Evolutionary conservation across 92 coral and sea anemone species (phyloP), one percentile per base, ranked within the genome.

Genomic region (Virgularia gustaviana): DNA sequence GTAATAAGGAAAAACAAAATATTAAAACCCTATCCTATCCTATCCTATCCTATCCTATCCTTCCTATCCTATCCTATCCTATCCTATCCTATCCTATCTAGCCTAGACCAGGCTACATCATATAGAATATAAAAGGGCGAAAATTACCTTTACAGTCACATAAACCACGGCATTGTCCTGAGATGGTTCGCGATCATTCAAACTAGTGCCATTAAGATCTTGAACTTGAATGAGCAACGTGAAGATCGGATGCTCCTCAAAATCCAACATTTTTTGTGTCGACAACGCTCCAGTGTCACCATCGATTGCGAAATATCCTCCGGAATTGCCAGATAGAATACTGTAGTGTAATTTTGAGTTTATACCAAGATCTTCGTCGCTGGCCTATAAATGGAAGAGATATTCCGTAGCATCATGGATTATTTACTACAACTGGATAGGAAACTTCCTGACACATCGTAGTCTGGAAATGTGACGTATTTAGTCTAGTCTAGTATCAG

Each of bases 171-270:
- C 85, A 10, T 80, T 66, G 41, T 91, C 97, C 42, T 87, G 79
- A 44, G 86, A 88, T 60, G 89, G 88, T 30, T 79, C 62, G 12
- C 97, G 96, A 51, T 75, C 71, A 54, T 83, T 83, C 7, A 75
- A 65, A 85, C 86, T 91, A n/a, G n/a, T n/a, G 29, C 97, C 97
- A 78, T 57, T 84, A 70, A 81, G 88, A 82, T 91, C 97, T 0
- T 86, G 63, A 36, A 89, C 96, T 38, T 80, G 86, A 22, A 91
- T 75, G 61, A 89, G 39, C 12, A 91, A 43, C 29, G 85, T 84
- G 58, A 83, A 89, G 1, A 73, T 52, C 22, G 75, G 75, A 18
- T 79, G 70, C 28, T 53, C 23, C 70, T 91, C 97, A 60, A 88
- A 72, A 61, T 91, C 96, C 44, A 91, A 74, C 20, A 86, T 83